Percentiles rank a stretch among this genome's conserved stretches.
Evolutionary conservation across 2,113 vertebrate genomes (phyloP).

Genomic region (Catharus fuscescens): DNA sequence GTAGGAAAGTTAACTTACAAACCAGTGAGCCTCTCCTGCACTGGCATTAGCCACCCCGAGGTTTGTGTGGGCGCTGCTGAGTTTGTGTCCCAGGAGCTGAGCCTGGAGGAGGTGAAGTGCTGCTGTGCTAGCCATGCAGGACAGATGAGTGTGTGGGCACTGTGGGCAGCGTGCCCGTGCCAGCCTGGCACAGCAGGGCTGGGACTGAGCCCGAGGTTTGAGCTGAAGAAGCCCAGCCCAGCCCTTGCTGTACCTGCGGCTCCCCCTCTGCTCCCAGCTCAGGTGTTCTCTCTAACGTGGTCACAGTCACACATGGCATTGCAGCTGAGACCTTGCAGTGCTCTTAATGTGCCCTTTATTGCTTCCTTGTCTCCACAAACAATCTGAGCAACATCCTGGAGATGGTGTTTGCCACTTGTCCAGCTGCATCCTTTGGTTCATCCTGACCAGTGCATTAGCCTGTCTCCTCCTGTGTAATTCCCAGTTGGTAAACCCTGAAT

Average conservation of each 20-base stretch:
- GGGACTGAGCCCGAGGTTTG: accelerated
- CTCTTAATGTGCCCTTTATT: not conserved
- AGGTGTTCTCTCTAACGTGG: not conserved
- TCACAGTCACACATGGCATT: not conserved
- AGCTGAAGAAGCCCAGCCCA: not conserved
- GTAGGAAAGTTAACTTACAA: not conserved
- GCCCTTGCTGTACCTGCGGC: not conserved
- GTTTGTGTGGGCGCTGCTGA: not conserved
- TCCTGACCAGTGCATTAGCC: not conserved
- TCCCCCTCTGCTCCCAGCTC: not conserved
- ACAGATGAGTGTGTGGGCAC: not conserved
- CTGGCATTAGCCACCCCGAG: accelerated
- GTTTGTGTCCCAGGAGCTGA: not conserved
- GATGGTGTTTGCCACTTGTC: not conserved
- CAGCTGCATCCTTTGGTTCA: not conserved
- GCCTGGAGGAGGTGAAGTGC: not conserved
- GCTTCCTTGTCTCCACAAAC: not conserved
- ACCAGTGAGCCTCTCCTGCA: not conserved
- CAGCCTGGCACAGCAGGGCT: accelerated
- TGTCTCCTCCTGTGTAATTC: not conserved
- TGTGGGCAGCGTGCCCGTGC: not conserved
- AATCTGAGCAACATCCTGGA: not conserved
- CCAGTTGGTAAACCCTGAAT: not conserved
- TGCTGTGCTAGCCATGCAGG: not conserved
- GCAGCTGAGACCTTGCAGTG: not conserved